Evolutionary conservation across 2,113 vertebrate species (phyloP).

Genomic region (Sinocyclocheilus maitianheensis): DNA sequence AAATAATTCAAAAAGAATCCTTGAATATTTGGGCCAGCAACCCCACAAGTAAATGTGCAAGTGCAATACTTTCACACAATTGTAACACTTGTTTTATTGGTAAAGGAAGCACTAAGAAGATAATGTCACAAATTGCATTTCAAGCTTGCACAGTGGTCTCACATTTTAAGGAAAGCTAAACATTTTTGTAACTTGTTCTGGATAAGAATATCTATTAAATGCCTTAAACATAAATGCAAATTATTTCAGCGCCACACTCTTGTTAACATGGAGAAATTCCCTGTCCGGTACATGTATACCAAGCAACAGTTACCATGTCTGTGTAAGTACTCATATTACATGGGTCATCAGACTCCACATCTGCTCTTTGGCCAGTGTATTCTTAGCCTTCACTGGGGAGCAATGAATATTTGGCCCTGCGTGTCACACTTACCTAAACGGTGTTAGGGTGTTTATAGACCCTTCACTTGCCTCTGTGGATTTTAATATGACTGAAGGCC

Average conservation of each 20-base stretch:
- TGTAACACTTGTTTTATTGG: background rate
- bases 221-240: background rate
- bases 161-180: no score
- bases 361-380: background rate
- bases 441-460: constrained; percentile 9
- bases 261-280: background rate
- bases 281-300: background rate
- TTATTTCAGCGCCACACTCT: background rate
- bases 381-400: constrained; percentile 26
- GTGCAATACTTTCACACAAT: background rate
- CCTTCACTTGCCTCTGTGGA: background rate
- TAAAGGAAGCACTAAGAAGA: background rate
- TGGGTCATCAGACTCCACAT: constrained; percentile 2
- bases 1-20: background rate
- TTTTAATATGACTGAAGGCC: constrained; percentile 6
- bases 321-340: constrained; percentile 10
- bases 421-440: background rate
- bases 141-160: no score
- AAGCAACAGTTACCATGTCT: constrained; percentile 9
- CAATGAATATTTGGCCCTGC: constrained; percentile 19
- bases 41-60: background rate
- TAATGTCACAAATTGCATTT: background rate
- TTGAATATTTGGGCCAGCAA: background rate
- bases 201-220: background rate
- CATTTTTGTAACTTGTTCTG: background rate